Percentiles rank a stretch among this genome's conserved stretches.
Conservation (phyloP, 2,888 invertebrate genomes). For the Andrena haemorrhoa region DNA sequence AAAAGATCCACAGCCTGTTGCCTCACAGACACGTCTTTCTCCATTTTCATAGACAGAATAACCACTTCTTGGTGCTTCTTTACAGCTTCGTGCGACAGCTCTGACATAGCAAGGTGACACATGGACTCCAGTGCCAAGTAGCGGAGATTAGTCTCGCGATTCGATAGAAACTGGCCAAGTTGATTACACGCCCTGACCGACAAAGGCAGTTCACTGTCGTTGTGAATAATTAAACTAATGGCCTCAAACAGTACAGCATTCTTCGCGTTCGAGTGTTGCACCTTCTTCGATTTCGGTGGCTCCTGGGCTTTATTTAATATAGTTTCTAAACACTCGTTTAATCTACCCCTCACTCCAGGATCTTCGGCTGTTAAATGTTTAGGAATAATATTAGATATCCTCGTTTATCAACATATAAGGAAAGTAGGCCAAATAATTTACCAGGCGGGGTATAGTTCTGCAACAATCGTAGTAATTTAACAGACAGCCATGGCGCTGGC, state of each 20-base stretch:
- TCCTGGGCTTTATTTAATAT: slow-evolving; percentile 99
- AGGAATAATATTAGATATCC: neutral
- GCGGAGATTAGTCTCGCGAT: slow-evolving; percentile 98
- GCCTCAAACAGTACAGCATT: slow-evolving; percentile 99
- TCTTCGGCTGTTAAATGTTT: slow-evolving; percentile 89
- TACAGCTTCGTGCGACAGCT: slow-evolving; percentile 99
- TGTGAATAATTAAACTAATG: slow-evolving; percentile 99
- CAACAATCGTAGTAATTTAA: slow-evolving; percentile 96
- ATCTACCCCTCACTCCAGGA: slow-evolving; percentile 97
- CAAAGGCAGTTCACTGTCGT: slow-evolving; percentile 98
- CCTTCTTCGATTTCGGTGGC: slow-evolving; percentile 99
- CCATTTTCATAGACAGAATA: slow-evolving; percentile 99
- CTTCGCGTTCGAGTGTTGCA: slow-evolving; percentile 99
- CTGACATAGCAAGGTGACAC: slow-evolving; percentile 99
- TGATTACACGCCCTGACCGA: slow-evolving; percentile 99
- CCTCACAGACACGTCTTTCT: slow-evolving; percentile 98
- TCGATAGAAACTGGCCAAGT: slow-evolving; percentile 98
- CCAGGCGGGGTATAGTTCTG: slow-evolving; percentile 99
- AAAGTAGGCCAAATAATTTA: slow-evolving; percentile 76
- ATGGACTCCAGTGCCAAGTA: slow-evolving; percentile 99
- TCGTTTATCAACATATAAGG: neutral
- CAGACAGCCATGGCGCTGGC: slow-evolving; percentile 99
- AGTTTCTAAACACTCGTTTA: slow-evolving; percentile 99
- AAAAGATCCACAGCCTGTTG: slow-evolving; percentile 99
- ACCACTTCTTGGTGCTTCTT: slow-evolving; percentile 99